Evolutionary conservation across 2,113 vertebrate species (phyloP).

Genomic region (Orycteropus afer): DNA sequence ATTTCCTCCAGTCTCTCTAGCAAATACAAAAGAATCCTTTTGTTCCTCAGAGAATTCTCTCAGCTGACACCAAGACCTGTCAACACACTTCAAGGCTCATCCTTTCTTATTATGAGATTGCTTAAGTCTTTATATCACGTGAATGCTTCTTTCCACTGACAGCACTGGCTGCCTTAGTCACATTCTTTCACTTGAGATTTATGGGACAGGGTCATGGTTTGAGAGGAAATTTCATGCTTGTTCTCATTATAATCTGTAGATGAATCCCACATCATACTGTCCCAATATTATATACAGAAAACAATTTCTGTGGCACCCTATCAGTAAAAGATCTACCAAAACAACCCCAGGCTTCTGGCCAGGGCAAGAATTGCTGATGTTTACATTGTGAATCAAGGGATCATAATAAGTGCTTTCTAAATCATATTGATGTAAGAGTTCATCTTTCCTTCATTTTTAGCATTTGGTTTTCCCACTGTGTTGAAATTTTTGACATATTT

Average conservation of each 20-base stretch:
- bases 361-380: neutral
- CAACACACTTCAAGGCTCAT: slow-evolving; percentile 23
- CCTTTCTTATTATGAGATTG: slow-evolving; percentile 10
- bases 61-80: slow-evolving; percentile 29
- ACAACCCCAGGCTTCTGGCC: neutral
- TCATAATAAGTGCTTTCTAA: slow-evolving; percentile 14
- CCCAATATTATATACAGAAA: neutral
- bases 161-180: neutral
- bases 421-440: neutral
- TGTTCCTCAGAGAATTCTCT: slow-evolving; percentile 52
- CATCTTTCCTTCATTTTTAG: neutral
- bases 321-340: neutral
- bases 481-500: slow-evolving; percentile 14
- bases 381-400: neutral
- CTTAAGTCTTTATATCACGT: neutral
- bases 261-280: neutral
- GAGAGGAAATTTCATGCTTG: neutral
- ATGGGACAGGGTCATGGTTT: neutral
- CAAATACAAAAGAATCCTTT: slow-evolving; percentile 65
- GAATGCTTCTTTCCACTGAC: neutral
- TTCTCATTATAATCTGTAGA: neutral
- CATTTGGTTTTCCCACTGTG: neutral
- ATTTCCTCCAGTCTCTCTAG: slow-evolving; percentile 52
- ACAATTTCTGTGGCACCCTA: neutral
- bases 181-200: neutral